Base-by-base conservation (phyloP, 1,140 invertebrate genomes). In the Lordiphosa mommai region DNA sequence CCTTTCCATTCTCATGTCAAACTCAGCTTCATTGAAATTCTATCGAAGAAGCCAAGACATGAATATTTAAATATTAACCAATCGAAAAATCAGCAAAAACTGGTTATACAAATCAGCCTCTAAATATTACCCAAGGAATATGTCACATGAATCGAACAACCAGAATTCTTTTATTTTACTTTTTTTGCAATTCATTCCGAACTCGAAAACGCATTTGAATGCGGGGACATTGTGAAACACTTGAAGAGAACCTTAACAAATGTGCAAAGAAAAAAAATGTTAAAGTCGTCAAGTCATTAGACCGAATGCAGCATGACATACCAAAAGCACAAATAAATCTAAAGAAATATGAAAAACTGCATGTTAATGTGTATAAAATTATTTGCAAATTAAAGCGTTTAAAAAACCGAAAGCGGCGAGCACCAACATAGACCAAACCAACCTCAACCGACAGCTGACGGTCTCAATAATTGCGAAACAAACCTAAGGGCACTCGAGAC, bases 351-450 rank as follows among this genome's bases (percentile, higher is more conserved):
- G 67, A 61, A 80, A 79, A 80, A 80, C 53, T 80, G 74, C 74
- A 82, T 53, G 77, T 73, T 80, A 80, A 80, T 82, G 74, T 55
- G 37, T 82, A 71, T 63, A 74, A 80, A 68, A 82, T 82, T 76
- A 80, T 84, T 77, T 58, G 58, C 72, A 80, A 80, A 80, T 76
- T 73, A 68, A 80, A 82, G 70, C 65, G 70, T 59, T 66, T 59
- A 82, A 71, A 71, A 66, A 65, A 56, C 49, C 41, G 50, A 43
- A 52, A 46, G 30, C 67, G 37, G 37, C 16, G 3, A 40, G 37
- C 20, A 51, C 56, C 37, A 59, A 55, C 46, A 47, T 32, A 44
- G 36, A 38, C 61, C 23, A 9, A 56, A 33, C 44, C 10, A 36
- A 41, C 36, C 14, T 43, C 32, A 30, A 29, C 43, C 36, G 44